These are phyloP conservation scores for Ostrea denselamellosa DNA, from an alignment of 1,140 invertebrate genomes.

Conservation along the genomic window DNA sequence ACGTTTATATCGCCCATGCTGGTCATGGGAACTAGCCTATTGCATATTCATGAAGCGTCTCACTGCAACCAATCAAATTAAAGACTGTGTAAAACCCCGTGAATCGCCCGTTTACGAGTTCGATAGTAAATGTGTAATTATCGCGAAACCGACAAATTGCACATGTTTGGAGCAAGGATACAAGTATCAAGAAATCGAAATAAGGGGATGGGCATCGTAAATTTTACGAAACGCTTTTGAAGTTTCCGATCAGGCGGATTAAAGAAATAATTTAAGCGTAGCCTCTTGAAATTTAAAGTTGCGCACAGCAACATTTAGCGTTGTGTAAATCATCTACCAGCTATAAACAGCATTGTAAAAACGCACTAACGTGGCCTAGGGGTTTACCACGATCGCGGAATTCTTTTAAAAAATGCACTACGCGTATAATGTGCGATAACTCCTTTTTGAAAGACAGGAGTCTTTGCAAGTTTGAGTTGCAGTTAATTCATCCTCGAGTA, in stretches of 20 bases:
- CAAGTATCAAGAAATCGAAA: constrained; percentile 2
- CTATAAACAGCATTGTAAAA: constrained; percentile 23
- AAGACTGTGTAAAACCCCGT: constrained; percentile 41
- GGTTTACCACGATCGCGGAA: background rate
- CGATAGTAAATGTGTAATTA: constrained; percentile 55
- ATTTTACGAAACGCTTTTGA: constrained; percentile 33
- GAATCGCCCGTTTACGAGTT: constrained; percentile 47
- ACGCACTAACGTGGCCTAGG: background rate
- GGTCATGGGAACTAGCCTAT: constrained; percentile 53
- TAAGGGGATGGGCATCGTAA: constrained; percentile 29
- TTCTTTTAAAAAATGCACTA: background rate
- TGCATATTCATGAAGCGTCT: constrained; percentile 62
- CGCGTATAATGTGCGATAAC: constrained; percentile 6
- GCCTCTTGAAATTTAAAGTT: constrained; percentile 24
- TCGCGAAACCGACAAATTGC: constrained; percentile 49
- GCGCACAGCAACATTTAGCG: background rate
- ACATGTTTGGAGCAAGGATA: constrained; percentile 40
- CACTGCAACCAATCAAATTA: constrained; percentile 56
- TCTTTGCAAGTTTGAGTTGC: no score
- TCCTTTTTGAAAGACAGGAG: background rate
- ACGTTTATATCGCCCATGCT: constrained; percentile 49
- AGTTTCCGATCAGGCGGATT: constrained; percentile 23
- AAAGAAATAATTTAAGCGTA: constrained; percentile 34
- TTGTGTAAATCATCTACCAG: constrained; percentile 26
- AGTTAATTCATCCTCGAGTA: no score